A percentile compares a stretch with the other conserved stretches of the same genome.
Conservation (phyloP, 2,888 invertebrate species). For the Hemistola chrysoprasaria region DNA sequence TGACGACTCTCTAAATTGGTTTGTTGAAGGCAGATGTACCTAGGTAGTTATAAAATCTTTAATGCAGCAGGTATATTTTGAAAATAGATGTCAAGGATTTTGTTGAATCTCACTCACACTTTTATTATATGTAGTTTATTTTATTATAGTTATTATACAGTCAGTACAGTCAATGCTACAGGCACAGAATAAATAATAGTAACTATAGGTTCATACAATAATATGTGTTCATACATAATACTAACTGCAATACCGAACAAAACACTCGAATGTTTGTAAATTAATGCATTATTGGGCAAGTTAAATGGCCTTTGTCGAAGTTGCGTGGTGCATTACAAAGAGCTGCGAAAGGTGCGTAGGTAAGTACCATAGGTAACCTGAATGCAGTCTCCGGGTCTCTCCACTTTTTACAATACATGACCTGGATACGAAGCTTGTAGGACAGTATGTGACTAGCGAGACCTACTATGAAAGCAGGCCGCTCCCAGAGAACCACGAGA, state of each 20-base stretch:
- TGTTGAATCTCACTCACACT: too few relatives aligned
- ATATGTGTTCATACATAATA: too few relatives aligned
- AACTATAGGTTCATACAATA: too few relatives aligned
- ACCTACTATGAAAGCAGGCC: conserved; percentile 62
- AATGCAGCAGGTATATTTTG: too few relatives aligned
- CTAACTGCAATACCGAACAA: conserved; percentile 17
- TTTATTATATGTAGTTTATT: too few relatives aligned
- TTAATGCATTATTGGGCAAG: conserved; percentile 28
- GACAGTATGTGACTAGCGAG: conserved; percentile 55
- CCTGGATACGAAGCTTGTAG: conserved; percentile 64
- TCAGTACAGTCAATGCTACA: too few relatives aligned
- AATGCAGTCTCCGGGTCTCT: conserved; percentile 61
- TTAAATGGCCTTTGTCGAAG: conserved; percentile 21
- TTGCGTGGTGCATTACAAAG: conserved; percentile 35
- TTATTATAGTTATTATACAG: too few relatives aligned
- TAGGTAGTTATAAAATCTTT: too few relatives aligned
- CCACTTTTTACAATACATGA: conserved; percentile 58
- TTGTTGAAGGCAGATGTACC: too few relatives aligned
- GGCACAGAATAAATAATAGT: too few relatives aligned
- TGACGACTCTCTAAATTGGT: too few relatives aligned
- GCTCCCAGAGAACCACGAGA: conserved; percentile 65
- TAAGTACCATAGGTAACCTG: conserved; percentile 48
- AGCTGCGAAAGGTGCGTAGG: conserved; percentile 31
- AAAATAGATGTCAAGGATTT: too few relatives aligned
- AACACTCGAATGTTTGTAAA: conserved; percentile 15